Base-by-base conservation (phyloP, 2,113 vertebrate species). In the Calidris pygmaea region DNA sequence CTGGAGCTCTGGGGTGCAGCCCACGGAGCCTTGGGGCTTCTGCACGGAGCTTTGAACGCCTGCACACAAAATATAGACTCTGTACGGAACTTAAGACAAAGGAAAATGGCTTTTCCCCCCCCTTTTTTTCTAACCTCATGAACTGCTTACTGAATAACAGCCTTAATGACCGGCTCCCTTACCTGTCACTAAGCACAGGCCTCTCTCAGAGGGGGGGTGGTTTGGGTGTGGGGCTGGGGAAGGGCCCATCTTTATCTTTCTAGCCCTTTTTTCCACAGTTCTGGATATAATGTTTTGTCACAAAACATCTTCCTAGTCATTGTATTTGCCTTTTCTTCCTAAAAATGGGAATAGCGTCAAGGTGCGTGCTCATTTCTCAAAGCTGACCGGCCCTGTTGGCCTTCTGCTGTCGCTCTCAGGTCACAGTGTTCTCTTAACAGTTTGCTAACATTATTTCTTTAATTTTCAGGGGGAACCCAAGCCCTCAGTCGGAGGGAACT, bases 401-500 rank as follows among this genome's bases (percentile, higher is more conserved):
- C 23, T n/a, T 22, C 53, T 45, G 24, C 67, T 30, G 9, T 12
- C 3, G 0, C 45, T 35, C 22, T n/a, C 14, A 3, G 56, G 20
- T 34, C 24, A 1, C 2, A 7, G 12, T 14, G 62, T 87, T 6
- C n/a, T 89, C 41, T 39, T 39, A 81, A 4, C 19, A 2, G 2
- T 13, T 78, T 5, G 1, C 47, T 89, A 0, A 60, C 2, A 2
- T 5, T 85, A 9, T 48, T 41, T n/a, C 22, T 85, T 77, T 80
- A 2, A 9, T 93, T 96, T 53, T 12, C 95, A 99, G 99, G 99
- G 18, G 98, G 98, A 55, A 99, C 98, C 5, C 98, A 98, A n/a
- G 99, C 98, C 14, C 96, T 95, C 53, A 98, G 96, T 87, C 98
- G 99, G 52, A 98, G 96, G 93, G 98, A 98, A 47, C 96, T 99